Base-by-base conservation (phyloP, 1,140 invertebrate genomes). In the Cephus cinctus region DNA sequence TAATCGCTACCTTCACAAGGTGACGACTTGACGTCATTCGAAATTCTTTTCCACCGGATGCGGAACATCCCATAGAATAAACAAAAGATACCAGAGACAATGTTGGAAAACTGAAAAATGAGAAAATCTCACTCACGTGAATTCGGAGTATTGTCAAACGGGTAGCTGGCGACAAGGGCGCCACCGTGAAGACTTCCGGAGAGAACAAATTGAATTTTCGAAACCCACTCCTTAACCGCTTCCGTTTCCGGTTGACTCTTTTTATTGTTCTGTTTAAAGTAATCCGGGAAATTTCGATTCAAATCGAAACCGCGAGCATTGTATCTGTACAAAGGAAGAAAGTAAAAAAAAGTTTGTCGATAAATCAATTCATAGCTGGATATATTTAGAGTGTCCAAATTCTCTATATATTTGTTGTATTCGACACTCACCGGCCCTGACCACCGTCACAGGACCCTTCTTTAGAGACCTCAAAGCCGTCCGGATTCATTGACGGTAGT, bases 251-350 rank as follows among this genome's bases (percentile, higher is more conserved):
- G 91, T 69, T 94, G 92, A 2, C 86, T 82, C 16, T 85, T 81
- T 59, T 89, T 90, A 51, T 89, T 89, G 71, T 94, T 94, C 59
- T 87, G 83, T 64, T 91, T 92, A 75, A 94, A 94, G 69, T 90
- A 93, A 75, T 96, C 92, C 0, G 92, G 92, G 75, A 95, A 96
- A 74, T 95, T 95, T 38, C 92, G 83, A 75, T 96, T 96, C 44
- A 96, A 73, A 66, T 96, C 92, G 63, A 88, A 92, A 2, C 91
- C 90, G 32, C 86, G 82, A 0, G 91, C 85, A 68, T 96, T 96
- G 64, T 91, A 90, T 56, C 89, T 92, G 51, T 5, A 67, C 67
- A 56, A 49, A 43, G 43, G 36, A 58, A n/a, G 22, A 40, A 51
- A 40, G 9, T 41, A 19, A 14, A 35, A 18, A 42, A 20, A 18